Percentiles rank a stretch among this genome's conserved stretches.
phyloP scores from a whole-genome alignment of 2,797 vertebrate species.

The Syndactyla subalaris region DNA sequence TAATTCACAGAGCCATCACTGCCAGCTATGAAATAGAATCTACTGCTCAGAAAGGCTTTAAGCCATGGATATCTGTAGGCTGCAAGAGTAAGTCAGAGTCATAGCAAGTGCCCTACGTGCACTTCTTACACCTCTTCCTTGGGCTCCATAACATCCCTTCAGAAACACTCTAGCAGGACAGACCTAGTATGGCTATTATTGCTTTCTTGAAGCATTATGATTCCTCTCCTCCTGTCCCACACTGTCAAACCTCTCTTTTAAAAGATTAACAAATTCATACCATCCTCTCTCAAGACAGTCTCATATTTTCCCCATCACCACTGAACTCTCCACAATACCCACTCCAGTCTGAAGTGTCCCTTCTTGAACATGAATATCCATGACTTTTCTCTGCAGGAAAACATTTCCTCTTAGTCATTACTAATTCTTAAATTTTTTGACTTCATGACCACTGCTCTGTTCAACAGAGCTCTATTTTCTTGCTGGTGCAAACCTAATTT shows the following conservation, averaged over 20 bases:
- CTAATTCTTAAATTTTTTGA: not conserved
- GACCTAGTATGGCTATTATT: not conserved
- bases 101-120: accelerated
- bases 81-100: not conserved
- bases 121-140: not conserved
- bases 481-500: not conserved
- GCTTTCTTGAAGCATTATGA: not conserved
- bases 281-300: accelerated
- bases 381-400: not conserved
- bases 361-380: not conserved
- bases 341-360: not conserved
- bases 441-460: not conserved
- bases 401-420: not conserved
- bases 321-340: not conserved
- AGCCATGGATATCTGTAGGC: not conserved
- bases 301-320: not conserved
- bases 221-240: not conserved
- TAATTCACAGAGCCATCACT: not conserved
- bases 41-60: not conserved
- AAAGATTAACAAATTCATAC: not conserved
- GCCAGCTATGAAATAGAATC: not conserved
- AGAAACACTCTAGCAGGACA: not conserved
- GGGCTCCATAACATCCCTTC: not conserved
- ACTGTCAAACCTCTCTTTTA: not conserved
- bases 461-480: not conserved